Evolutionary conservation across 2,113 vertebrate genomes (phyloP), one percentile per base, ranked within the genome.

Genomic region (Caretta caretta): DNA sequence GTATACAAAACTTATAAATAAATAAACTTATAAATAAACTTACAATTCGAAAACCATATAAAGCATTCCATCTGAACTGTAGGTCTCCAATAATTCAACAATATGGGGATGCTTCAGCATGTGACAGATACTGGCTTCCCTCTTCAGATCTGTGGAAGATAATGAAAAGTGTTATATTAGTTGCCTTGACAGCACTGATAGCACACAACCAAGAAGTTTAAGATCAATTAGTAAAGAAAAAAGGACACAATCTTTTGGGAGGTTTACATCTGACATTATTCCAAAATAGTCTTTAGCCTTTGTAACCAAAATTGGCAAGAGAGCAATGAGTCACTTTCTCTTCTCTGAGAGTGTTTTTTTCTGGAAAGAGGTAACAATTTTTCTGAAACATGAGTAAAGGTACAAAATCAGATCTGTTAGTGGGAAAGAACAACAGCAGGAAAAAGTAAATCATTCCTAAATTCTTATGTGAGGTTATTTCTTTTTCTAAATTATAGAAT

Each of bases 31-130:
- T 42, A 42, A 42, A 84, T 62, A 96, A 92, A 99, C 99, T 99
- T 99, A 99, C 99, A 99, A 99, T 98, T 99, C 99, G 81, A 99
- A 99, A 88, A 99, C 99, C 99, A 99, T 99, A 98, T 99, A 99
- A 98, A 99, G 99, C 99, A 99, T 99, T 97, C 99, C 99, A 97
- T 99, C 99, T 62, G 99, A 99, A 98, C 99, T 99, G 98, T 99
- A 99, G 5, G 99, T 99, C 98, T 99, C 99, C 98, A 99, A 97
- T 76, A 99, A 98, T 97, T 99, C 99, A 94, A 99, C 99, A 95
- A 99, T 99, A 98, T 99, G 99, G 76, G 99, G 99, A 97, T 99
- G 99, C 96, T 99, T 99, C 97, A 99, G 99, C 99, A 99, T 99
- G 98, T 99, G 99, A 98, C 99, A 99, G 98, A 99, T 99, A 97